Evolutionary conservation across 2,797 vertebrate species (phyloP).

Genomic region (Pipistrellus kuhlii): DNA sequence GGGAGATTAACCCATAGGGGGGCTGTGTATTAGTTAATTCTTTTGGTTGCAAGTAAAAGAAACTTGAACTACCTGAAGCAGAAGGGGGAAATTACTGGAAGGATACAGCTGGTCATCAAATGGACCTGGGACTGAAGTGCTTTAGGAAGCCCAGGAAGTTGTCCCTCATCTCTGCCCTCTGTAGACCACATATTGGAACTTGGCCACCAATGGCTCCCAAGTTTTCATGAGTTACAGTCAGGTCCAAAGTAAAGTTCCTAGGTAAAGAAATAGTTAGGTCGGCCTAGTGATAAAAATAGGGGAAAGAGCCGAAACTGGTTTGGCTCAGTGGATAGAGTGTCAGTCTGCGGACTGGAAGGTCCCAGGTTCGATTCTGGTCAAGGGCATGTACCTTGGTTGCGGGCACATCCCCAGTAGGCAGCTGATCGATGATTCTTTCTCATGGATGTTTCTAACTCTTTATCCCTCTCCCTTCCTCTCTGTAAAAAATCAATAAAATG

Average conservation of each 20-base stretch:
- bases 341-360: too few species aligned
- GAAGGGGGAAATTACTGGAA: background rate
- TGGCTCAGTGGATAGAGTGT: too few species aligned
- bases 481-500: too few species aligned
- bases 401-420: too few species aligned
- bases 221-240: background rate
- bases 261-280: background rate
- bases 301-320: background rate
- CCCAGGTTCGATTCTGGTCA: too few species aligned
- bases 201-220: background rate
- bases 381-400: too few species aligned
- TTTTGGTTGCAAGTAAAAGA: slow-evolving; percentile 16
- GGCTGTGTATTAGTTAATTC: background rate
- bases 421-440: too few species aligned
- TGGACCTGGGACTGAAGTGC: background rate
- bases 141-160: background rate
- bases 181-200: background rate
- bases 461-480: too few species aligned
- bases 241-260: slow-evolving; percentile 23
- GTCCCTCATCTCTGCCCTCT: background rate
- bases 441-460: too few species aligned
- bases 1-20: background rate
- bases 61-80: slow-evolving; percentile 3
- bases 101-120: background rate
- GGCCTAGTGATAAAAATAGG: background rate